Conservation (phyloP, 2,888 invertebrate genomes). For the Cistogaster globosa region DNA sequence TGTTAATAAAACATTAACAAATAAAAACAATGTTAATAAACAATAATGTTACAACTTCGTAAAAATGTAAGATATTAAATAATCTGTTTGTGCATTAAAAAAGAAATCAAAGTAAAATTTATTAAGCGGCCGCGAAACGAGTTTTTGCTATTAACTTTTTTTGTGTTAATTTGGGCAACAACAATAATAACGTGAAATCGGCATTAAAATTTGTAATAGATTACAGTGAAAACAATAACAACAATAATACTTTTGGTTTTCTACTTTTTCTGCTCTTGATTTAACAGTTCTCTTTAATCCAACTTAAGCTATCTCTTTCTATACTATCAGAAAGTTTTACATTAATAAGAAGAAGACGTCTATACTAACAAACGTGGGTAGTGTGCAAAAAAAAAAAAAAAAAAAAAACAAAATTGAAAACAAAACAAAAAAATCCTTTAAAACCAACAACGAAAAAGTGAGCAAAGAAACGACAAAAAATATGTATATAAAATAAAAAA, state of each 20-base stretch:
- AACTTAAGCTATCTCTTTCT: conserved; percentile 72
- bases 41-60: background rate
- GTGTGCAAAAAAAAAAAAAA: conserved; percentile 66
- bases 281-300: conserved; percentile 44
- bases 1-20: conserved; percentile 5
- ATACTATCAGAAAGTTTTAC: conserved; percentile 47
- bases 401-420: conserved; percentile 55
- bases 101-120: conserved; percentile 43
- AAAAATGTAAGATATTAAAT: conserved; percentile 10
- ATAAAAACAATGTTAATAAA: background rate
- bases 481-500: conserved; percentile 17
- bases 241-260: conserved; percentile 46
- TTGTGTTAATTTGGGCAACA: conserved; percentile 62
- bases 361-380: conserved; percentile 67
- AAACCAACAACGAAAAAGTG: conserved; percentile 64
- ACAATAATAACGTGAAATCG: conserved; percentile 67
- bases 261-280: conserved; percentile 50
- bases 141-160: conserved; percentile 72
- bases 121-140: conserved; percentile 71
- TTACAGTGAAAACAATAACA: conserved; percentile 61
- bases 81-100: conserved; percentile 46
- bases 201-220: conserved; percentile 75
- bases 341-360: conserved; percentile 56
- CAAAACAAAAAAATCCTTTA: conserved; percentile 55
- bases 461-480: conserved; percentile 49